Conservation (phyloP, 2,888 invertebrate species). For the Schizotus pectinicornis region DNA sequence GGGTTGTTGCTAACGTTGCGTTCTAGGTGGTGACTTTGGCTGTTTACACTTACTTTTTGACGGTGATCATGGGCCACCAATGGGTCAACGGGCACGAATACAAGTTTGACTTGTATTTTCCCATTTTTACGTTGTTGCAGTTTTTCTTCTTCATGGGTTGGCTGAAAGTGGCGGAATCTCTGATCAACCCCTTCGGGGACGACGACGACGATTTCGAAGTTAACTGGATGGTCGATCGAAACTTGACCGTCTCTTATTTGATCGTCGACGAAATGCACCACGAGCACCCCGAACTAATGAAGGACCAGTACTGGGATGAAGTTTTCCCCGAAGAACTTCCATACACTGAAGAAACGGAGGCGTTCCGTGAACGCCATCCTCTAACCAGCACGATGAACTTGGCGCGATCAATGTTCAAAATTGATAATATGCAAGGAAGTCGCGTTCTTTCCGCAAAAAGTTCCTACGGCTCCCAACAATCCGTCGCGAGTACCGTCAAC, state of each 20-base stretch:
- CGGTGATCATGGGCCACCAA: conserved; percentile 87
- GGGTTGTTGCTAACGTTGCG: background rate
- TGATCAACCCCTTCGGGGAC: conserved; percentile 92
- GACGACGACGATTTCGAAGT: conserved; percentile 93
- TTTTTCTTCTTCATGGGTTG: conserved; percentile 91
- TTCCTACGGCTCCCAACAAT: conserved; percentile 5
- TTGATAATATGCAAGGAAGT: conserved; percentile 61
- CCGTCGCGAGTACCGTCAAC: background rate
- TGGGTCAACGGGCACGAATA: conserved; percentile 72
- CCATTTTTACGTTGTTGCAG: conserved; percentile 87
- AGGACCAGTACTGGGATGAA: conserved; percentile 92
- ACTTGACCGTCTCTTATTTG: conserved; percentile 81
- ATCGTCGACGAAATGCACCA: conserved; percentile 96
- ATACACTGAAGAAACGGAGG: conserved; percentile 78
- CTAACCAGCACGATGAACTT: conserved; percentile 87
- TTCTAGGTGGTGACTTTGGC: conserved; percentile 81
- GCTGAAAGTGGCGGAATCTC: conserved; percentile 89
- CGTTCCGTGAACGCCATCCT: conserved; percentile 82
- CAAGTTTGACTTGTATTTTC: conserved; percentile 85
- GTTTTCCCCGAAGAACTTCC: conserved; percentile 86
- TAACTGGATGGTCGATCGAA: conserved; percentile 92
- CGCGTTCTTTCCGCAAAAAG: too few relatives aligned
- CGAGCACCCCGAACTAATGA: conserved; percentile 86
- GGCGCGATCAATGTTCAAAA: conserved; percentile 73
- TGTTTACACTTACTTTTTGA: conserved; percentile 93